Conservation (phyloP, 2,797 vertebrate genomes). For the Falco novaeseelandiae region DNA sequence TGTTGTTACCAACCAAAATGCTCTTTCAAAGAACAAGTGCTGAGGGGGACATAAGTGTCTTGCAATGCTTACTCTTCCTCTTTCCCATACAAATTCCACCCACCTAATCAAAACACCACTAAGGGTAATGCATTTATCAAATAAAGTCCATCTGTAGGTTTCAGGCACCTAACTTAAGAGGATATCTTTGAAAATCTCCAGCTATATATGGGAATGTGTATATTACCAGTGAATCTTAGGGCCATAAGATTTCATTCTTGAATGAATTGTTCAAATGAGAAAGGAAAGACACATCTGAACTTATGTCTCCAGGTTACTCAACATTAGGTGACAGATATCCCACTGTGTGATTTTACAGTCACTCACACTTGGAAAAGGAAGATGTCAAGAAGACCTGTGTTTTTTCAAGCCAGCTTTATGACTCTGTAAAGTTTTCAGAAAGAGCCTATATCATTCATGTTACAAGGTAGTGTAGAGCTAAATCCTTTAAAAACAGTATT, state of each 20-base stretch:
- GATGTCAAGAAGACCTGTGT: background rate
- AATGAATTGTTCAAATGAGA: background rate
- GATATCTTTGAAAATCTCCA: background rate
- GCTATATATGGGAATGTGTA: background rate
- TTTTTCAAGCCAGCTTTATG: background rate
- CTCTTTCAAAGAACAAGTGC: background rate
- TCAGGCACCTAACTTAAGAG: background rate
- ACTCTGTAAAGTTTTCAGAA: background rate
- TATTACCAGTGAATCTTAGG: background rate
- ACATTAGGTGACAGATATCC: background rate
- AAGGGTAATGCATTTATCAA: background rate
- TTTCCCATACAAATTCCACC: background rate
- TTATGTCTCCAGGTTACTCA: background rate
- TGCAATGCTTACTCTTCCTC: background rate
- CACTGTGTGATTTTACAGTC: background rate
- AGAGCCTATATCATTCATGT: background rate
- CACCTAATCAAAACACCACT: background rate
- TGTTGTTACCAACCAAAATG: background rate
- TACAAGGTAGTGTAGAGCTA: background rate
- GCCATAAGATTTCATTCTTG: background rate
- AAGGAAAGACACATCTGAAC: background rate
- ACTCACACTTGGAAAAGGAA: background rate
- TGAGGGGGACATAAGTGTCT: background rate
- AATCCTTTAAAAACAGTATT: background rate
- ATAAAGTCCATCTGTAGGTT: background rate